Evolutionary conservation across 2,888 invertebrate genomes (phyloP), one percentile per base, ranked within the genome.

Genomic region (Drosophila yooni): DNA sequence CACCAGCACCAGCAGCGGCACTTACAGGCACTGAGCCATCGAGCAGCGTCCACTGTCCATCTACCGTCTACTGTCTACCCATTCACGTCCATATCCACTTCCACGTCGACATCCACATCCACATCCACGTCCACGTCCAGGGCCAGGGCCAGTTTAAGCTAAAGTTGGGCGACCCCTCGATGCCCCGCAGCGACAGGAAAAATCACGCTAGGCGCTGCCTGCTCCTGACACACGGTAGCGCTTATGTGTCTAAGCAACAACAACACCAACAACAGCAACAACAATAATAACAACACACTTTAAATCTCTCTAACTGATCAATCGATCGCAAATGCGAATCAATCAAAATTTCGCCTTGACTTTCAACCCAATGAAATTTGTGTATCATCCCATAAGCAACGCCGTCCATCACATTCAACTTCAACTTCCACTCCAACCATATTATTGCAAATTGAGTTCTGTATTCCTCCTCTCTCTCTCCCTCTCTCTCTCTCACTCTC

Each of bases 171-270:
- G 66, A 78, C 68, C 68, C 53, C 51, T 64, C 48, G 76, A 81
- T 65, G 82, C 82, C 84, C 84, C 72, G 75, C 73, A 83, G 81
- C 82, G 84, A 87, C 83, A 83, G 72, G 78, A 71, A 83, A 89
- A 79, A 79, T 84, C 89, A 89, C 88, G 79, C 82, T 84, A 83
- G 85, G 70, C 76, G 74, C 82, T 87, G 76, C 82, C 88, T 79
- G 71, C 38, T 84, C 88, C 84, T 84, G 88, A 74, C 79, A 83
- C 74, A 88, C 84, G 74, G 84, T 88, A 84, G 84, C 84, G 66
- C 63, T 71, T 64, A 76, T 79, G 57, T 84, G 89, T 84, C 88
- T 82, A 83, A 83, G 62, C 62, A 70, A 57, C 63, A 63, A 56
- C 75, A 65, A 63, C 59, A 68, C 0, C 15, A 61, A 38, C 21